Percentiles rank a stretch among this genome's conserved stretches.
These are phyloP conservation scores for Notiomystis cincta DNA, from an alignment of 2,113 vertebrate genomes.

Conservation along the genomic window DNA sequence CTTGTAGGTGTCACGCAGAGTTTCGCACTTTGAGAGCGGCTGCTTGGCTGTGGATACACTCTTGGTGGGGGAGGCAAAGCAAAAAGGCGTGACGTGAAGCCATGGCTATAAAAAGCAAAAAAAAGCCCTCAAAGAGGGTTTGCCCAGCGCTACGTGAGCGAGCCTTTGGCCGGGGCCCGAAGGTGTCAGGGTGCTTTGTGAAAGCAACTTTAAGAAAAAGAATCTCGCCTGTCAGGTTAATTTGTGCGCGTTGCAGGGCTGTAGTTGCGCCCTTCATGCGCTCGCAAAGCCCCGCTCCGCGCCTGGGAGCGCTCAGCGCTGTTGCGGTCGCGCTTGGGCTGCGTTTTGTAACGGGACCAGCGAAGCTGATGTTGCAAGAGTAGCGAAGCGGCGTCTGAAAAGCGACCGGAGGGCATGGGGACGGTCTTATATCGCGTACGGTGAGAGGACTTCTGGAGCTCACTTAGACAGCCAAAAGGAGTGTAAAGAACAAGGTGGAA, in stretches of 20 bases:
- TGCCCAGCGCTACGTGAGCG: accelerated
- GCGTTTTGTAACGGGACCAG: neutral
- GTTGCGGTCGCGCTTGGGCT: accelerated
- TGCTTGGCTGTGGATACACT: neutral
- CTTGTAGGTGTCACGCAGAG: neutral
- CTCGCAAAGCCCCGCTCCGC: accelerated
- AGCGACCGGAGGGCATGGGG: too few species aligned
- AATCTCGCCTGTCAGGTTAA: accelerated
- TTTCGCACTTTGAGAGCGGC: neutral
- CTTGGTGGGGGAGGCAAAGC: neutral
- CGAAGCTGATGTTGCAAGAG: neutral
- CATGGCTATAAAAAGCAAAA: neutral
- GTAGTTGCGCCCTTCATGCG: accelerated
- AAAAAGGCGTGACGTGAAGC: neutral
- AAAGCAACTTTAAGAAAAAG: neutral
- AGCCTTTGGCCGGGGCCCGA: neutral
- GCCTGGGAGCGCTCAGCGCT: accelerated
- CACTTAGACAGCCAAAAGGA: neutral
- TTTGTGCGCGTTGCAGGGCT: neutral
- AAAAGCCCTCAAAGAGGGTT: neutral
- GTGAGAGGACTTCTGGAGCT: neutral
- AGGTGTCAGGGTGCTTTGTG: neutral
- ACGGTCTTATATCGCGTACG: accelerated
- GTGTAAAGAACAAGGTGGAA: neutral
- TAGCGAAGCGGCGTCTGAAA: neutral